A percentile compares a stretch with the other conserved stretches of the same genome.
Evolutionary conservation across 2,113 vertebrate genomes (phyloP).

Genomic region (Eretmochelys imbricata): DNA sequence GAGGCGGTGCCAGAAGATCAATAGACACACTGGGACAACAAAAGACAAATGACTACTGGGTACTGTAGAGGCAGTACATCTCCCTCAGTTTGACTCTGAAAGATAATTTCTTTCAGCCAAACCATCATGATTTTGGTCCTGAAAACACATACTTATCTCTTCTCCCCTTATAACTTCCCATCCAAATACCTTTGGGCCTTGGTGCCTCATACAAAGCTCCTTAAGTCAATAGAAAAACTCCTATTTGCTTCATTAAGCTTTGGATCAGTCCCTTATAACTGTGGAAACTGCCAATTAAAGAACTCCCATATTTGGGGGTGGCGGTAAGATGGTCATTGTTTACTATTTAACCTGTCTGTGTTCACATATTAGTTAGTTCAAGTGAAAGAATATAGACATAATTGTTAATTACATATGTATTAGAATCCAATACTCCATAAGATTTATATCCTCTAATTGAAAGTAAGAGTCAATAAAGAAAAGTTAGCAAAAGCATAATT

Average conservation of each 20-base stretch:
- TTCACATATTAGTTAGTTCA: background rate
- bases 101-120: background rate
- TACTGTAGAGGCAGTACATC: background rate
- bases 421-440: background rate
- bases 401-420: background rate
- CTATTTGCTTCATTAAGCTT: background rate
- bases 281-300: background rate
- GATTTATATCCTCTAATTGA: background rate
- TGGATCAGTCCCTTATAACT: background rate
- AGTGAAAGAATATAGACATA: background rate
- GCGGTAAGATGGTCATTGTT: background rate
- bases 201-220: background rate
- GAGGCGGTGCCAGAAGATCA: background rate
- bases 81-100: background rate
- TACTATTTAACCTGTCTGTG: background rate
- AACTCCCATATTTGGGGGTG: background rate
- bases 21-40: background rate
- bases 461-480: background rate
- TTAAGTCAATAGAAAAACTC: background rate
- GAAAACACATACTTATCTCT: background rate
- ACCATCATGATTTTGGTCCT: background rate
- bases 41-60: background rate
- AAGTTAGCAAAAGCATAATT: slow-evolving; percentile 18
- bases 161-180: background rate
- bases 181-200: background rate